Conservation (phyloP, 2,888 invertebrate genomes). For the Scaptomyza parva region DNA sequence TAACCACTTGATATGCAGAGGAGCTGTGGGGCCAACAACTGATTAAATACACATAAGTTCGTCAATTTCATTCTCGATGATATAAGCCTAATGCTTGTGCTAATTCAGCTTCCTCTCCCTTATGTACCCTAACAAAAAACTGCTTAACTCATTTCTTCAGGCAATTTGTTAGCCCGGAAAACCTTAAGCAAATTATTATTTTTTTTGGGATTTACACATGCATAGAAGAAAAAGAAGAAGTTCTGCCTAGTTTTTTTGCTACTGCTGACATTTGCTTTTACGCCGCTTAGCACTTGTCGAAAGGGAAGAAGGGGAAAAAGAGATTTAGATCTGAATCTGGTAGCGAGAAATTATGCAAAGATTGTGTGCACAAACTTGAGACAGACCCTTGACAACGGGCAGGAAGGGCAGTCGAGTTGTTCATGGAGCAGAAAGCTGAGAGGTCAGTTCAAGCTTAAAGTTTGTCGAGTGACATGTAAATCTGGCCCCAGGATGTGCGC, state of each 20-base stretch:
- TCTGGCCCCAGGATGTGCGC: constrained; percentile 70
- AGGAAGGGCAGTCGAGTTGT: constrained; percentile 52
- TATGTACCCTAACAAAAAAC: neutral
- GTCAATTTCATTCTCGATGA: constrained; percentile 40
- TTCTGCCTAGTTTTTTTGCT: constrained; percentile 48
- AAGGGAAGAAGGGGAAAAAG: neutral
- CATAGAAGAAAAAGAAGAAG: constrained; percentile 20
- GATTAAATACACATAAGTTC: constrained; percentile 42
- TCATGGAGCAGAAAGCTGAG: constrained; percentile 32
- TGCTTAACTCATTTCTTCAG: constrained; percentile 33
- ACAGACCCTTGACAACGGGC: constrained; percentile 31
- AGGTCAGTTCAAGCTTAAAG: constrained; percentile 53
- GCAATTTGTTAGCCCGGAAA: constrained; percentile 44
- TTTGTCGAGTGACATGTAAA: constrained; percentile 81
- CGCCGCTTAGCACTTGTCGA: constrained; percentile 38
- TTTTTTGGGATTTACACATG: constrained; percentile 20
- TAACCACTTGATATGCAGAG: constrained; percentile 23
- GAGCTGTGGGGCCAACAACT: constrained; percentile 21
- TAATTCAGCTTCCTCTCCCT: constrained; percentile 30
- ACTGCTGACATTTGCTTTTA: constrained; percentile 67
- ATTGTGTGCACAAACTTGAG: constrained; percentile 71
- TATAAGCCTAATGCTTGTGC: constrained; percentile 44
- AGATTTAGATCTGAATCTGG: constrained; percentile 1
- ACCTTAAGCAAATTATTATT: constrained; percentile 9
- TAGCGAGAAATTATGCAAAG: constrained; percentile 71